Base-by-base conservation (phyloP, 1,140 invertebrate species). In the Lepidurus packardi region DNA sequence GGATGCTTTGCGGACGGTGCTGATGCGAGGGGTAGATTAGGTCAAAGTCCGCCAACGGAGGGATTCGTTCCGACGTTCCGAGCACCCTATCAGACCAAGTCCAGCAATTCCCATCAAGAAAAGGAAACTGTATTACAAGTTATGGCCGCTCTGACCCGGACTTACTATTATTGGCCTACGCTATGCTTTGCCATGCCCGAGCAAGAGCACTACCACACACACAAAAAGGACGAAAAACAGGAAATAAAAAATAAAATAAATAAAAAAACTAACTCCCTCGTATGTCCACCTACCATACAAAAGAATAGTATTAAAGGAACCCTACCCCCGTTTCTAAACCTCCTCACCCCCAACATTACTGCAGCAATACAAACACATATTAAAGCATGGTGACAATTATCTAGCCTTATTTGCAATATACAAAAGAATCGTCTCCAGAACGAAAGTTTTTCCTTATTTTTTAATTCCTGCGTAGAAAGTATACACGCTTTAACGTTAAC, bases 111-210 rank as follows among this genome's bases (percentile, higher is more conserved):
- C 53, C 53, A 65, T 65, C 53, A 65, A 65, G 53, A 65, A 65
- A 65, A 65, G 53, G 53, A 65, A 65, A 65, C 53, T 65, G 53
- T 65, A 65, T 65, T 65, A 65, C 53, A 65, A 65, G 53, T 65
- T 65, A 65, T 65, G 53, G 53, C 53, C 53, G 16, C 13, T 65
- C 53, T 16, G 53, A 65, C 53, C 53, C 53, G 53, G 53, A 65
- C 53, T 65, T 65, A 65, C 53, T 65, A 65, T 65, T 65, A 65
- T 65, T 65, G 53, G 53, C 53, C 53, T 65, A 65, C 53, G 53
- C 53, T 65, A 16, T 13, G 53, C 53, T 65, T 65, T 34, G 34
- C 53, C 53, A 16, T 65, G 53, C 53, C 21, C 9, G 16, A 65
- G 53, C 21, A n/a, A 21, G 53, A 65, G 34, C 34, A 34, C 34